phyloP scores from a whole-genome alignment of 2,797 vertebrate species.

The Cossypha heuglini region DNA sequence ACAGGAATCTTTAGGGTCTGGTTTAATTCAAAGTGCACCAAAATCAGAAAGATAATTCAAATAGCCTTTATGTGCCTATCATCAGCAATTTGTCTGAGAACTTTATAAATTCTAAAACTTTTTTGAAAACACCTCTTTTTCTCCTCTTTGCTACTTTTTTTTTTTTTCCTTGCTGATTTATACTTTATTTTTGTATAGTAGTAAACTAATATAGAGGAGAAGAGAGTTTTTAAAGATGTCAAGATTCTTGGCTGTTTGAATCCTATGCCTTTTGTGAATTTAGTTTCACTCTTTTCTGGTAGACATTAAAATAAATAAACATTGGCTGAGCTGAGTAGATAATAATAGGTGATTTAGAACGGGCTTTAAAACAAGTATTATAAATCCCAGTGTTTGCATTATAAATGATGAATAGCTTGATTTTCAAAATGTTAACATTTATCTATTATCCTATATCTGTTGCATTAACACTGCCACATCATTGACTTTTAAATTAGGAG shows the following conservation, averaged over 20 bases:
- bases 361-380: neutral
- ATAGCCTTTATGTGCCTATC: neutral
- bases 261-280: neutral
- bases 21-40: neutral
- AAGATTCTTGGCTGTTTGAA: neutral
- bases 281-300: neutral
- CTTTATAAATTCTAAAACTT: neutral
- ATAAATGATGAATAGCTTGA: neutral
- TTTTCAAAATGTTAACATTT: neutral
- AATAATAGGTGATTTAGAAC: neutral
- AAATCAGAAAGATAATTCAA: neutral
- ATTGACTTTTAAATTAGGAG: neutral
- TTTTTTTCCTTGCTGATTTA: neutral
- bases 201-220: neutral
- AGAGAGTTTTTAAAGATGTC: neutral
- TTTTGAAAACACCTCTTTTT: rapidly evolving
- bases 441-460: neutral
- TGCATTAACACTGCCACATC: neutral
- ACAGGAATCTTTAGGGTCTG: neutral
- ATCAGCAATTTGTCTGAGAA: neutral
- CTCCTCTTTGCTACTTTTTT: neutral
- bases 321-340: neutral
- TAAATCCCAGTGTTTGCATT: neutral
- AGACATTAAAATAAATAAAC: neutral
- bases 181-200: neutral